Base-by-base conservation (phyloP, 2,797 vertebrate genomes). In the Acridotheres tristis region DNA sequence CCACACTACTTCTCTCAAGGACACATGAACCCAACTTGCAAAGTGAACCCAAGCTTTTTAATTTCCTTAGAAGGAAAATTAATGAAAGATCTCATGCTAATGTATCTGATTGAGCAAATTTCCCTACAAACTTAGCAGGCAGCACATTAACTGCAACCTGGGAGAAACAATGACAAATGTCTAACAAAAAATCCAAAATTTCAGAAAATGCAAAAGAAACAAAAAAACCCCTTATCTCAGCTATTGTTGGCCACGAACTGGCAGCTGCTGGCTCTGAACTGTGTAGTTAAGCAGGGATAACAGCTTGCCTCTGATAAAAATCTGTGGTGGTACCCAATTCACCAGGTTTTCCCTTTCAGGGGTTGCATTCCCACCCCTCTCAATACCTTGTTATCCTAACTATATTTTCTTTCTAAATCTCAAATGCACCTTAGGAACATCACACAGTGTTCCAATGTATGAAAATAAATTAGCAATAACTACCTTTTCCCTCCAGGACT, bases 311-410 rank as follows among this genome's bases (percentile, higher is more conserved):
- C 63, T 32, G 20, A 58, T 14, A 79, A 61, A 83, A 73, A 32
- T 50, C 34, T 73, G 29, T 30, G 21, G 50, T 47, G 19, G 19
- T 16, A 36, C 42, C 13, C 21, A 62, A 67, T 18, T 85, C 45
- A 65, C 3, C 8, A 48, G 16, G 13, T 25, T 69, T 68, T 51
- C 20, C 15, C 25, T 38, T 11, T 7, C 7, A 6, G 11, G 11
- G 5, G 2, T 1, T 77, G 36, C 19, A 47, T 38, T 71, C 4
- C 14, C 4, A 13, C 7, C 16, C 7, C 10, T 6, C 18, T 32
- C 5, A 0, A 26, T 0, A 26, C 9, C 7, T 50, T 38, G 34
- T n/a, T 16, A 80, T 22, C 30, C 34, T 5, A 32, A 32, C 40
- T 69, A 8, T 47, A 72, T 36, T 72, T 72, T 58, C n/a, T 27